Evolutionary conservation across 1,140 invertebrate species (phyloP).

Genomic region (Diachasma alloeum): DNA sequence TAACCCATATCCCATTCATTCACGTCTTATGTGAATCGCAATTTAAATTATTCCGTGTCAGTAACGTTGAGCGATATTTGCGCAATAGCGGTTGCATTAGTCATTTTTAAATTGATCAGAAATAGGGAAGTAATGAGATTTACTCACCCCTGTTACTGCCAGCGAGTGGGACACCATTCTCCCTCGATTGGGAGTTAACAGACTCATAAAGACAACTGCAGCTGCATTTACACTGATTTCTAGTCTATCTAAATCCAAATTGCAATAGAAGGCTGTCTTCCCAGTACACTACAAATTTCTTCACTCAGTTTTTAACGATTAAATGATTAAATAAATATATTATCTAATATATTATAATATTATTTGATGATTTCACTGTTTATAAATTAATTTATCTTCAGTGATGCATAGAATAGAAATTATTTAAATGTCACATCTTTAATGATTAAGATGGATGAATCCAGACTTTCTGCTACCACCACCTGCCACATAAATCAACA

Average conservation of each 20-base stretch:
- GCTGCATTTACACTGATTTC: conserved; percentile 47
- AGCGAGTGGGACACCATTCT: conserved; percentile 56
- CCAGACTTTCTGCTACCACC: too few species aligned
- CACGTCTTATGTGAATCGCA: background rate
- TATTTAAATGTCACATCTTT: background rate
- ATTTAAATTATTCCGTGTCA: background rate
- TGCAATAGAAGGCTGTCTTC: background rate
- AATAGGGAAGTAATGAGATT: background rate
- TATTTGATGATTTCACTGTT: too few species aligned
- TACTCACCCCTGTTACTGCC: conserved; percentile 50
- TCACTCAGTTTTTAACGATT: background rate
- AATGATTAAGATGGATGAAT: background rate
- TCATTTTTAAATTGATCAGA: too few species aligned
- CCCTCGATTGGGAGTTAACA: conserved; percentile 40
- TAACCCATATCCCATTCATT: conserved; percentile 16
- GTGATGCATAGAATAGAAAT: too few species aligned
- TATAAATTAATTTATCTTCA: too few species aligned
- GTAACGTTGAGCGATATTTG: background rate
- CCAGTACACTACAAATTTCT: background rate
- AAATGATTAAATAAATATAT: background rate
- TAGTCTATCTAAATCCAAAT: background rate
- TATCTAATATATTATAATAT: too few species aligned
- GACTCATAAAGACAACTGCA: conserved; percentile 51
- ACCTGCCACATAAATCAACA: too few species aligned
- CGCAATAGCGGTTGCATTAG: too few species aligned